Conservation (phyloP, 2,113 vertebrate genomes). For the Mesembrinibis cayennensis region DNA sequence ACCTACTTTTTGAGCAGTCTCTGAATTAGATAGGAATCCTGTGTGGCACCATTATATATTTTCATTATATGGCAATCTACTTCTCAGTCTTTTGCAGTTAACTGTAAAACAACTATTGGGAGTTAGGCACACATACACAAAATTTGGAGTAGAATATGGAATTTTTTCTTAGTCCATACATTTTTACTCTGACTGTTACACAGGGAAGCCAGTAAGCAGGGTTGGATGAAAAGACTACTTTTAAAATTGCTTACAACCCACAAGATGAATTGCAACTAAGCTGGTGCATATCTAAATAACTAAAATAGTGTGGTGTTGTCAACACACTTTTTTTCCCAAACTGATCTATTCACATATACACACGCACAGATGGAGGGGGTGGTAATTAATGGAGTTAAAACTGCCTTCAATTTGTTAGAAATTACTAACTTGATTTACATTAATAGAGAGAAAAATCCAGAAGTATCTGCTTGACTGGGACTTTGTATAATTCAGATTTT, state of each 20-base stretch:
- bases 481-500: neutral
- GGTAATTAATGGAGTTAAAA: neutral
- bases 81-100: neutral
- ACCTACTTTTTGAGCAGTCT: neutral
- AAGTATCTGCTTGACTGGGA: neutral
- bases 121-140: neutral
- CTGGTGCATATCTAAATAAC: neutral
- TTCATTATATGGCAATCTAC: neutral
- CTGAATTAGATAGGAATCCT: neutral
- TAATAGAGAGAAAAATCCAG: neutral
- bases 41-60: neutral
- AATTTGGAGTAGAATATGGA: neutral
- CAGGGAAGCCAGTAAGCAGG: neutral
- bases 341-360: neutral
- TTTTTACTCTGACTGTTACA: neutral
- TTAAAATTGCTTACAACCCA: neutral
- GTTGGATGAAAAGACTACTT: neutral
- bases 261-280: neutral
- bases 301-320: neutral
- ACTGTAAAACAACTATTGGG: neutral
- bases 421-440: neutral
- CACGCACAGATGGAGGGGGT: neutral
- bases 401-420: neutral
- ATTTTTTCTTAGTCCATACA: neutral
- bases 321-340: rapidly evolving